phyloP scores from a whole-genome alignment of 1,140 invertebrate genomes.

The Tetramorium alpestre region DNA sequence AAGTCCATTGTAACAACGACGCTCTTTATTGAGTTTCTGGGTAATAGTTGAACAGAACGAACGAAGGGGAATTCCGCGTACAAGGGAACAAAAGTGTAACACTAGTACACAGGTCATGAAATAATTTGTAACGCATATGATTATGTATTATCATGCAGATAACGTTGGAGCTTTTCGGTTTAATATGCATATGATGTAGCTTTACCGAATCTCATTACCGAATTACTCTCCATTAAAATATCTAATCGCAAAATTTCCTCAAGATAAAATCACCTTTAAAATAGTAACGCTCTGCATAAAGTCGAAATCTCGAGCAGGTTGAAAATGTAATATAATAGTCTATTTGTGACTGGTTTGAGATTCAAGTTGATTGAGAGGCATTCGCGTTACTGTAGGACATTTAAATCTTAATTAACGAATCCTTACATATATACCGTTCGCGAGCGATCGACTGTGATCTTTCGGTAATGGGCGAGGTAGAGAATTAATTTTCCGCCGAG shows the following conservation, averaged over 20 bases:
- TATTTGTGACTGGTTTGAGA: conserved; percentile 23
- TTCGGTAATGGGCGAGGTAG: conserved; percentile 7
- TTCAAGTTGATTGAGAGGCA: neutral
- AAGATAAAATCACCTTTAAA: neutral
- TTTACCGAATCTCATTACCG: neutral
- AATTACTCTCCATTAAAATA: neutral
- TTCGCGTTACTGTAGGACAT: neutral
- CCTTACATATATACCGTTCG: neutral
- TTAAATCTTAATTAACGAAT: conserved; percentile 43
- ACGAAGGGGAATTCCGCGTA: neutral
- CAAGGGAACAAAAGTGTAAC: neutral
- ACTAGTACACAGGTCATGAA: neutral
- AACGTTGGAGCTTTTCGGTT: neutral
- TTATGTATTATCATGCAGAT: neutral
- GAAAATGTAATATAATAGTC: conserved; percentile 25
- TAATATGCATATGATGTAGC: neutral
- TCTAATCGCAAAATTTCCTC: neutral
- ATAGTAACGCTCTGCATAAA: neutral
- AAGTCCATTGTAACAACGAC: neutral
- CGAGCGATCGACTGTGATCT: conserved; percentile 32
- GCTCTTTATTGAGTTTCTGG: neutral
- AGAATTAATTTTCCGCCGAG: conserved; percentile 40
- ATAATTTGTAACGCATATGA: conserved; percentile 19
- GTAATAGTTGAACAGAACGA: neutral
- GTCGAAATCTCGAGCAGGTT: conserved; percentile 29